Evolutionary conservation across 1,140 invertebrate genomes (phyloP).

Genomic region (Aethina tumida): DNA sequence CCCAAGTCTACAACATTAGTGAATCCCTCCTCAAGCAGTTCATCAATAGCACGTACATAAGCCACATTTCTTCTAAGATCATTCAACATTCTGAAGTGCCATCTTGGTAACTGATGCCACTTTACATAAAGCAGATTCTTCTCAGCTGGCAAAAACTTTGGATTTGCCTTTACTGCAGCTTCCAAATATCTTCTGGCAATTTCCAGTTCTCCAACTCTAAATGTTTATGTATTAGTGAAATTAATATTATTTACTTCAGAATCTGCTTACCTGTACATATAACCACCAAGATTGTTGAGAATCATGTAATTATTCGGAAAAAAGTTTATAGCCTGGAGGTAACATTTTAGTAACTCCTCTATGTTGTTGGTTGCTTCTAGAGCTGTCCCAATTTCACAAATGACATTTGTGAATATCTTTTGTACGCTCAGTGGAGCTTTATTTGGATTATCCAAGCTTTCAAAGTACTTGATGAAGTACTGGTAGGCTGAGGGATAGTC

Average conservation of each 20-base stretch:
- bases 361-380: conserved; percentile 17
- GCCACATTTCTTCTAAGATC: conserved; percentile 55
- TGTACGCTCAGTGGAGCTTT: conserved; percentile 13
- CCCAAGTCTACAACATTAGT: conserved; percentile 57
- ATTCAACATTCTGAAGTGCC: conserved; percentile 78
- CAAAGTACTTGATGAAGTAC: conserved; percentile 20
- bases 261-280: conserved; percentile 21
- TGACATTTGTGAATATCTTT: conserved; percentile 14
- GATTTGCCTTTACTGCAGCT: conserved; percentile 15
- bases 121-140: conserved; percentile 26
- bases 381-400: conserved; percentile 15
- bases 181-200: conserved; percentile 21
- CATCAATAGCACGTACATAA: conserved; percentile 44
- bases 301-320: conserved; percentile 25
- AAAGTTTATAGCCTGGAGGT: conserved; percentile 21
- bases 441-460: conserved; percentile 17
- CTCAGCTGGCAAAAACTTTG: conserved; percentile 21
- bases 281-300: conserved; percentile 24
- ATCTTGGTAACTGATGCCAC: conserved; percentile 48
- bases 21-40: conserved; percentile 33
- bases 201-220: conserved; percentile 19
- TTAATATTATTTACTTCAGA: conserved; percentile 4
- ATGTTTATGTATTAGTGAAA: conserved; percentile 4
- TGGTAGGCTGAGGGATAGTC: conserved; percentile 18
- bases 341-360: conserved; percentile 22